These are phyloP conservation scores for Pherbina coryleti DNA, from an alignment of 2,888 invertebrate genomes.

Conservation along the genomic window DNA sequence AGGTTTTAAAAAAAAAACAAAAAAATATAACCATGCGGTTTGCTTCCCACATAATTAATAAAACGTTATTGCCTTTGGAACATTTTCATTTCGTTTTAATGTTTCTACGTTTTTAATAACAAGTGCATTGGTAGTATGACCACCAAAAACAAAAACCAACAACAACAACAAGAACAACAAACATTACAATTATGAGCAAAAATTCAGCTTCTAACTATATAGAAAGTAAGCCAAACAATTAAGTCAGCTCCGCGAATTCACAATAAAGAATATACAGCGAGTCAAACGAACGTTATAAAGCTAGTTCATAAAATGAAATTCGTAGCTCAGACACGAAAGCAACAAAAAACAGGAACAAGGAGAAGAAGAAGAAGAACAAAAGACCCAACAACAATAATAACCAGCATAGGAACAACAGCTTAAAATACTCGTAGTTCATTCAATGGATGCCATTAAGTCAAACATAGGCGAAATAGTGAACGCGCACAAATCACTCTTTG, in stretches of 20 bases:
- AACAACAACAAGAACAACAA: constrained; percentile 17
- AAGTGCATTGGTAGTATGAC: constrained; percentile 33
- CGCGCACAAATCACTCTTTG: background rate
- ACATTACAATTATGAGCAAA: background rate
- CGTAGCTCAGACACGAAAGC: constrained; percentile 45
- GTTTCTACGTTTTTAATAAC: background rate
- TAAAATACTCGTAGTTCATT: background rate
- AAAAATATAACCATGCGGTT: background rate
- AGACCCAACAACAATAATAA: background rate
- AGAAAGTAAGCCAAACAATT: background rate
- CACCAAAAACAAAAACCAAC: constrained; percentile 38
- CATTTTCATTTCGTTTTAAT: background rate
- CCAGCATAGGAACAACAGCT: background rate
- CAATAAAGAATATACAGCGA: too few relatives aligned
- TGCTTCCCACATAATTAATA: background rate
- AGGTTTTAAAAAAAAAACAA: background rate
- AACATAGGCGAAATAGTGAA: too few relatives aligned
- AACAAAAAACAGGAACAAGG: background rate
- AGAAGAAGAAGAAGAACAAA: background rate
- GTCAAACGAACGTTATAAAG: background rate
- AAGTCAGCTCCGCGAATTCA: background rate
- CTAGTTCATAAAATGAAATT: constrained; percentile 36
- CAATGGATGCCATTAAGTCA: background rate
- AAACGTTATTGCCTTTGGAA: background rate
- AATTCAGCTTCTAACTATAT: background rate